These are phyloP conservation scores for Mesoligia furuncula DNA, from an alignment of 2,888 invertebrate genomes.

Conservation along the genomic window DNA sequence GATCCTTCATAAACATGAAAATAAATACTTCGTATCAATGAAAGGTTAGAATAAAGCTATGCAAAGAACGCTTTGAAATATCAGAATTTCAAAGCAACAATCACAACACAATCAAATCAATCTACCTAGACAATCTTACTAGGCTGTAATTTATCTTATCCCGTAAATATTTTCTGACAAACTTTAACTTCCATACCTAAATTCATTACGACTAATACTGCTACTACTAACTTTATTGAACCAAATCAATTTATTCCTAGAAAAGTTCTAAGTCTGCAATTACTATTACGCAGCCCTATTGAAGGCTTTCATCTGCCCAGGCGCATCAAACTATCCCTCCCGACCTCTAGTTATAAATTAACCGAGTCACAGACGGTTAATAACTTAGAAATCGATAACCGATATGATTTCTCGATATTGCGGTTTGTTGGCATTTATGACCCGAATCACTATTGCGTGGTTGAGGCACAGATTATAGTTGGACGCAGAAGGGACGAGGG, in stretches of 20 bases:
- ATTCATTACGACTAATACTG: neutral
- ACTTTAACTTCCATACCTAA: neutral
- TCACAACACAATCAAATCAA: no score
- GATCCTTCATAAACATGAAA: neutral
- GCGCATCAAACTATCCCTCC: constrained; percentile 50
- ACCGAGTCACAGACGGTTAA: constrained; percentile 65
- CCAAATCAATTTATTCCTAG: neutral
- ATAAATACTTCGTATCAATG: neutral
- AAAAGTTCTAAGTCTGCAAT: neutral
- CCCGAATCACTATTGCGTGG: constrained; percentile 70
- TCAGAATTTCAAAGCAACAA: no score
- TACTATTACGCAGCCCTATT: constrained; percentile 38
- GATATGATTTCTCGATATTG: constrained; percentile 74
- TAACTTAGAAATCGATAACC: constrained; percentile 79
- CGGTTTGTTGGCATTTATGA: constrained; percentile 71
- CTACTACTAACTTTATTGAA: neutral
- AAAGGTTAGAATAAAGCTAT: neutral
- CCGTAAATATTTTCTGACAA: neutral
- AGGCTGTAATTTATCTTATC: no score
- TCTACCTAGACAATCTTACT: no score
- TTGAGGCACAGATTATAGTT: constrained; percentile 22
- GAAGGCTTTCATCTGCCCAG: constrained; percentile 34
- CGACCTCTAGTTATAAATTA: constrained; percentile 61
- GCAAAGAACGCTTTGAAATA: neutral
- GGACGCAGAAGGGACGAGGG: constrained; percentile 24